Base-by-base conservation (phyloP, 2,113 vertebrate genomes). In the Zapornia atra region DNA sequence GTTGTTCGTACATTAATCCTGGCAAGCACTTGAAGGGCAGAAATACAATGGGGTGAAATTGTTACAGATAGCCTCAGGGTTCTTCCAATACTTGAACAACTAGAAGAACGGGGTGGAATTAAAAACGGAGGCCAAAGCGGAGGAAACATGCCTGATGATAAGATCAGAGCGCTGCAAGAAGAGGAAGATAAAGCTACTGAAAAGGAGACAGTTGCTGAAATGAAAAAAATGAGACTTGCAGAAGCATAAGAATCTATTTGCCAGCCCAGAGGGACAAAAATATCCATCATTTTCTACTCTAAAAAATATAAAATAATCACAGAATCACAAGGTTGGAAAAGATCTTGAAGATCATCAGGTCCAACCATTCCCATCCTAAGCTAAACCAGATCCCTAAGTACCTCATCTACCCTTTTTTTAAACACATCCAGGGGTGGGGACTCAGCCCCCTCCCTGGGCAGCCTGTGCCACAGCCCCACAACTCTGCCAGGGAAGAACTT, bases 41-140 rank as follows among this genome's bases (percentile, higher is more conserved):
- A 42, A 75, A 86, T 71, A 90, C 95, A 89, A 96, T 28, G 71
- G 92, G 90, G 68, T 91, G 88, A 93, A 88, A 96, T 66, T 83
- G 79, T 51, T 90, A 82, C 85, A 73, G 76, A 75, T 26, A 40
- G 92, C 92, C 96, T 78, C 42, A 0, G 94, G 93, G 93, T 56
- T 94, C 90, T 66, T 88, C 82, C 93, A 65, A 86, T 63, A 90
- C 86, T 90, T 64, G 75, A 86, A 90, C 64, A 57, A 91, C 70
- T 6, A 22, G 75, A 95, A 72, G 50, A 90, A 90, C 65, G 25
- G 93, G 85, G 51, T 46, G 72, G 93, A 89, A 93, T 81, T 63
- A 65, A 88, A 82, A 82, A 36, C 44, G 1, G 2, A 13, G 79
- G 71, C 53, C 63, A 29, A 60, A 60, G 65, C 0, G 9, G 8